phyloP scores from a whole-genome alignment of 2,113 vertebrate species.

The Globicephala melas region DNA sequence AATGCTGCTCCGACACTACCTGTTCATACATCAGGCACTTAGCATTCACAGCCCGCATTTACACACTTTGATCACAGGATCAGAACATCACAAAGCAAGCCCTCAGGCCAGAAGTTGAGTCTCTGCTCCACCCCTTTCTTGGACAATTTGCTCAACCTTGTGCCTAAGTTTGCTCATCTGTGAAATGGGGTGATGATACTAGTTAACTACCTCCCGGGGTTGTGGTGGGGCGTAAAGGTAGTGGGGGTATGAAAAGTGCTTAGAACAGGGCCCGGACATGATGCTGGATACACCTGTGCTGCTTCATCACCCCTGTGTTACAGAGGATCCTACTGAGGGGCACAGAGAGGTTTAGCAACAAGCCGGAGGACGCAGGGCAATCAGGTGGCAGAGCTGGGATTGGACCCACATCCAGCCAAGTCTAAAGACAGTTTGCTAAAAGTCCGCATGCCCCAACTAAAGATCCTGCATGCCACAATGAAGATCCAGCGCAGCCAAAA shows the following conservation, averaged over 20 bases:
- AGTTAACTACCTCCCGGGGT: background rate
- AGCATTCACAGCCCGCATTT: background rate
- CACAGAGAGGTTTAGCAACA: background rate
- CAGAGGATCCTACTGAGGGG: background rate
- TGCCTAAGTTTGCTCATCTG: background rate
- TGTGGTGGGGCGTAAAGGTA: background rate
- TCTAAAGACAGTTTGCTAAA: background rate
- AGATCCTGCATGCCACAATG: too few relatives aligned
- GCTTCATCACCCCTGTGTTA: background rate
- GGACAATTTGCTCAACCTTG: background rate
- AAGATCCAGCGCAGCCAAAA: too few relatives aligned
- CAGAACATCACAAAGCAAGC: background rate
- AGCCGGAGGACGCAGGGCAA: background rate
- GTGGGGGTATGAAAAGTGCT: background rate
- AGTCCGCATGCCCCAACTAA: too few relatives aligned
- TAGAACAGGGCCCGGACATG: background rate
- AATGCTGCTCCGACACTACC: accelerated
- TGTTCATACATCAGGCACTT: accelerated
- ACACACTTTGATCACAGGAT: background rate
- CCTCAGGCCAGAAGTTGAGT: background rate
- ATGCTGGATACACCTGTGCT: background rate
- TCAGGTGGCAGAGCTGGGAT: background rate
- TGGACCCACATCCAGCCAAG: background rate
- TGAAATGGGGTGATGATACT: background rate
- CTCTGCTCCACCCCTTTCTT: background rate